Conservation (phyloP, 2,113 vertebrate genomes). For the Pygoscelis antarcticus region DNA sequence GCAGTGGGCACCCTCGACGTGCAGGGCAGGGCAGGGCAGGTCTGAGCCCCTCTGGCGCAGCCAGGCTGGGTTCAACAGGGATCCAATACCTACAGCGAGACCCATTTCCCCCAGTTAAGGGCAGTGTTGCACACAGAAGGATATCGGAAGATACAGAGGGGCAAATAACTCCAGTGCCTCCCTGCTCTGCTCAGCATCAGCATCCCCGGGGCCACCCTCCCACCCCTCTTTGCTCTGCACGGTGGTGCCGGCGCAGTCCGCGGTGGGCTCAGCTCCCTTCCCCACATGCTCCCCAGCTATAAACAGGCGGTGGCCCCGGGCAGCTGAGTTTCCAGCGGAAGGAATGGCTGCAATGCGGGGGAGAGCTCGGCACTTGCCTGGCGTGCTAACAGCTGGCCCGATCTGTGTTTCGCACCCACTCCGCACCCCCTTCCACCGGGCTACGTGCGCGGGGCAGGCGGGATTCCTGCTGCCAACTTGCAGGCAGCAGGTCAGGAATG, state of each 20-base stretch:
- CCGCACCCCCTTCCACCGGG: not conserved
- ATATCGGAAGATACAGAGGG: not conserved
- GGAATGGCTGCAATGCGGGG: slow-evolving; percentile 76
- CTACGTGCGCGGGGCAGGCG: not conserved
- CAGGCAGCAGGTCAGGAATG: slow-evolving; percentile 41
- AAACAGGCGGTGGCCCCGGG: slow-evolving; percentile 25
- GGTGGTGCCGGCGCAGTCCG: not conserved
- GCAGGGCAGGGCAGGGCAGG: not conserved
- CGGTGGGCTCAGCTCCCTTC: not conserved
- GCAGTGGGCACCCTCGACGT: fast-evolving
- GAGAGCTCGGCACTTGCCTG: slow-evolving; percentile 52
- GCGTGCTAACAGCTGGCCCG: slow-evolving; percentile 68
- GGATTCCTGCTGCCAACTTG: slow-evolving; percentile 59
- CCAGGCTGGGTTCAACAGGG: not conserved
- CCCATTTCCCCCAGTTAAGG: too few relatives aligned
- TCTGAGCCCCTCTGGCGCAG: not conserved
- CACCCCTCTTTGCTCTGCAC: fast-evolving
- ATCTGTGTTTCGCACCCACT: not conserved
- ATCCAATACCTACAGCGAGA: not conserved
- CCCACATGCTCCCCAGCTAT: not conserved
- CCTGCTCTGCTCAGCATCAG: fast-evolving
- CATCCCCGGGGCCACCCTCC: not conserved
- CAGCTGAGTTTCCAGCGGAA: slow-evolving; percentile 33
- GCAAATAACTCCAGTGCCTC: not conserved
- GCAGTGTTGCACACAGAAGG: fast-evolving